Base-by-base conservation (phyloP, 2,797 vertebrate genomes). In the Gouania willdenowi region DNA sequence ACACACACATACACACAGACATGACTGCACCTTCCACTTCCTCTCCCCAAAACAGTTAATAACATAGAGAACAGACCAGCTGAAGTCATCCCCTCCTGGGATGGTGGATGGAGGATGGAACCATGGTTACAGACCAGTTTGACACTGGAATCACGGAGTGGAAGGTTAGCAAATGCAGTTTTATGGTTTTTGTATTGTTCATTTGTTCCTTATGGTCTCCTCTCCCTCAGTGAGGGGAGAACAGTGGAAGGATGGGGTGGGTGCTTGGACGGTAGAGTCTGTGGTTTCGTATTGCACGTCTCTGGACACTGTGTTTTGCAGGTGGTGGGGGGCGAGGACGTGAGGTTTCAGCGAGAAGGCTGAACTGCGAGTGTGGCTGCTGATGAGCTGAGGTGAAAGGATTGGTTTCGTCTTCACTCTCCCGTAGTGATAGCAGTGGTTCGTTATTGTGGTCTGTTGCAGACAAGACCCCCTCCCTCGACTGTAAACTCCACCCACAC, bases 241-340 rank as follows among this genome's bases (percentile, higher is more conserved):
- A 16, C 33, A 28, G 55, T 39, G 14, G 41, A 71, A 37, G 57
- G 68, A 50, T 47, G 80, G 86, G 86, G 89, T 84, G 84, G 82
- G 37, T 57, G 68, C 50, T 47, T 80, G 86, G 86, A 89, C 84
- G 84, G 82, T 79, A 72, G 70, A 85, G 80, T 87, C 84, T 86
- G 83, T 83, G 85, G 80, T 79, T 70, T 71, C n/a, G 80, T 89
- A 90, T 89, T 90, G 88, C 87, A 90, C 85, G 58, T 88, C 73
- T 58, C 67, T 82, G 82, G 65, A 88, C 85, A 76, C 69, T 63
- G 44, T 79, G 56, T 50, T 66, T 71, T 71, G 51, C 47, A 41
- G 51, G 45, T 45, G 56, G 58, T 68, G 58, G 39, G 40, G 13
- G 27, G 24, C 15, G 21, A 10, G 33, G 39, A 14, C 24, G 2